Evolutionary conservation across 2,113 vertebrate species (phyloP), one percentile per base, ranked within the genome.

Genomic region (Varanus salvator): DNA sequence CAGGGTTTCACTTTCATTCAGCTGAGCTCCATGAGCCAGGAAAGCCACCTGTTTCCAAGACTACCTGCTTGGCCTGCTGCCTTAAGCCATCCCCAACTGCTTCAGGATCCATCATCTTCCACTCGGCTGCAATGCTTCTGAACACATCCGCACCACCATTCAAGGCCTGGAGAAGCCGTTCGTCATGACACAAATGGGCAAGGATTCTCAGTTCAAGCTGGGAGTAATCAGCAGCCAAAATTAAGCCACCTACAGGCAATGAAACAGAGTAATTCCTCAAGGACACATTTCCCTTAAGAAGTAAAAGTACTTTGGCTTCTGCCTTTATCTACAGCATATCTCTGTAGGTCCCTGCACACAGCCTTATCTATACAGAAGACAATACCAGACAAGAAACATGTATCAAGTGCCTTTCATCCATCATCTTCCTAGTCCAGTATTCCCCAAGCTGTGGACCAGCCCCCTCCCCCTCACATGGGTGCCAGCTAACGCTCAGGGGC

Each of bases 61-160:
- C 87, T 85, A 99, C 99, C 98, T 99, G 99, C 92, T 99, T 99
- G 75, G 98, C 98, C 90, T 99, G 98, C 89, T 99, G 99, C 93
- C 99, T 98, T 81, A 98, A 96, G 74, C 84, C 90, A 57, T 99
- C 97, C 12, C 97, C 97, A 75, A 99, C 98, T 66, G 97, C 92
- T 76, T 97, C 96, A 0, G 96, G 97, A 69, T 98, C 97, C 0
- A 99, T 93, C 96, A 97, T 98, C 95, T 99, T 99, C 99, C 99
- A 99, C 82, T 99, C 99, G 0, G 98, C 99, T 60, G 99, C 99
- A 12, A 99, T 98, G 95, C 97, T 98, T 93, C 96, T 98, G 90
- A 99, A 99, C 88, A 99, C 98, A 84, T 99, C 99, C 0, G 97
- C 94, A 57, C 98, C 98, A 14, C 95, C 88, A 5, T 98, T 99